phyloP scores from a whole-genome alignment of 2,113 vertebrate species.

The Mustela nigripes region DNA sequence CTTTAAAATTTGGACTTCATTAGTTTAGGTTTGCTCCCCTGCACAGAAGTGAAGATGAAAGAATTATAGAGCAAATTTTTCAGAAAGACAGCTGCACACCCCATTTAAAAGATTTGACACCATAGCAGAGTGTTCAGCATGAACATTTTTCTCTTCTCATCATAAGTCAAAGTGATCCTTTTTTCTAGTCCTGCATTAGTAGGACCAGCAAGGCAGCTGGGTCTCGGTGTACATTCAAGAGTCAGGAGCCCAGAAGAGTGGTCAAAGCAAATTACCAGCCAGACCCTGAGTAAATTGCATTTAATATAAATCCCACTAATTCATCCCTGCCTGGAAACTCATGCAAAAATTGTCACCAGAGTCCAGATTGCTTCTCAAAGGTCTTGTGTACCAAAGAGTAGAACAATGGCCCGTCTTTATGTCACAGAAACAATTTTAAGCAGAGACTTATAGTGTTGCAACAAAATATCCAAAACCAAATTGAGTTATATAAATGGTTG shows the following conservation, averaged over 20 bases:
- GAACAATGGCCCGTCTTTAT: neutral
- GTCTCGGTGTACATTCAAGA: no score
- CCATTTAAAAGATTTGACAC: neutral
- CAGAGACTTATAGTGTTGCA: neutral
- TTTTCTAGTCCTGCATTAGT: neutral
- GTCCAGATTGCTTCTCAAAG: neutral
- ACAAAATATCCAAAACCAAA: constrained; percentile 9
- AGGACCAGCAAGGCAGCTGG: neutral
- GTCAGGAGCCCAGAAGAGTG: neutral
- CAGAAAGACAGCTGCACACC: neutral
- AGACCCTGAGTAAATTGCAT: neutral
- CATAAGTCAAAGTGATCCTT: neutral
- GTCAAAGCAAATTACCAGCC: neutral
- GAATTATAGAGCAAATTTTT: neutral
- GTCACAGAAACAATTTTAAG: neutral
- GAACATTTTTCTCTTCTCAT: neutral
- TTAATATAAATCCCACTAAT: neutral
- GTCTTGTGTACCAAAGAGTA: neutral
- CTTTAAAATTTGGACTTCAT: neutral
- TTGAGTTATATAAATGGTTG: neutral
- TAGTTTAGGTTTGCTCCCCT: neutral
- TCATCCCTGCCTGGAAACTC: neutral
- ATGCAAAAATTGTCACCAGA: neutral
- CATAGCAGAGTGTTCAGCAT: neutral
- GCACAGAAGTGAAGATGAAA: neutral